Base-by-base conservation (phyloP, 2,888 invertebrate genomes). In the Drosophila austrosaltans region DNA sequence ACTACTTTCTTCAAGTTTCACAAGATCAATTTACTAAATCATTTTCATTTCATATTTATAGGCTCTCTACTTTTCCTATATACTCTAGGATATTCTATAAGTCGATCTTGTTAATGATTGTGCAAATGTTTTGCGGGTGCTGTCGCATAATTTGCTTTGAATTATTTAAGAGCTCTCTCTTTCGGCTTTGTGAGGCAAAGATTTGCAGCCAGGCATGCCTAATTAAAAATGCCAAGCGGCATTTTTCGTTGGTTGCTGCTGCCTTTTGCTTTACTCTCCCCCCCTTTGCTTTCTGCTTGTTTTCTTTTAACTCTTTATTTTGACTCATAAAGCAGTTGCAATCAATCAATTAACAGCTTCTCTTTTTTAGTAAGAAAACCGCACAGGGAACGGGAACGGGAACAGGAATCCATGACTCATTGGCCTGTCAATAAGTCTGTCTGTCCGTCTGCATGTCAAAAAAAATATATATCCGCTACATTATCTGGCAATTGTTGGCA, bases 81-180 rank as follows among this genome's bases (percentile, higher is more conserved):
- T 16, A 0, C 1, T 12, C 1, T 12, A 48, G 25, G 48, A 12
- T 48, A 48, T 48, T 22, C 3, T 12, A 2, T 1, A 4, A 0
- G 48, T 48, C 48, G 22, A 2, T 25, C 10, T 2, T 1, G 10
- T 12, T 10, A 25, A 8, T 10, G 10, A 12, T 1, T 25, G 10
- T 22, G 4, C 48, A 48, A 12, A 48, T 62, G 61, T 42, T 72
- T 78, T 86, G 83, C 70, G 81, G 86, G 69, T 73, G 86, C 80
- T 84, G 84, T 84, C 84, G 81, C 81, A 85, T 82, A 85, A 87
- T 81, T 84, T 79, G 77, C 85, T 82, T 87, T 87, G 81, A 87
- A 84, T 84, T 86, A 84, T 84, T 82, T 75, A 82, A 82, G 72
- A 76, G 78, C 72, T 62, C 72, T 72, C 62, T 66, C 63, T 63